Evolutionary conservation across 2,888 invertebrate genomes (phyloP), one percentile per base, ranked within the genome.

Genomic region (Netelia inedita): DNA sequence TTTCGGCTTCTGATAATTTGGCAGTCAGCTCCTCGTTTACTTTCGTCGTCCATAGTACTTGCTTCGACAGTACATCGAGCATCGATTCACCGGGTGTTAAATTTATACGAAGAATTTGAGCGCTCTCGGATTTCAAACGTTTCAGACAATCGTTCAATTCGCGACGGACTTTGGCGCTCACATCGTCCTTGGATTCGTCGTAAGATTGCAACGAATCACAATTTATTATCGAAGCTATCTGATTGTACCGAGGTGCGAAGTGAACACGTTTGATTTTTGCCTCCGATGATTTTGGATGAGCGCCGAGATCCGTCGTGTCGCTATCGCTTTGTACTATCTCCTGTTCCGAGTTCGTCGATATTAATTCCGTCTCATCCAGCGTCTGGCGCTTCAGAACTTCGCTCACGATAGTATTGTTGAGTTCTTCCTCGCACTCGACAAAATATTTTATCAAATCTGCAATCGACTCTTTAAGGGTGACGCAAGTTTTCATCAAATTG

Each of bases 381-480:
- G 75, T 55, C 65, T 90, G 89, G 80, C 94, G 92, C 53, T 95
- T 95, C 66, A 95, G 82, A 61, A 96, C 94, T 89, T 96, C 96
- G 71, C 96, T 96, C 0, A 97, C 95, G 69, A 97, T 94, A 14
- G 97, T 97, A 87, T 95, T 96, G 94, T 97, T 97, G 55, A 97
- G 94, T 93, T 97, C 97, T 91, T 97, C 96, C 92, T 97, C 97
- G 71, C 97, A 97, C 87, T 95, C 94, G 8, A 95, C 95, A 91
- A 97, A 96, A 93, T 97, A 97, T 91, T 96, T 96, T 65, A 96
- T 95, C 89, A 97, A 94, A 91, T 97, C 96, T 0, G 95, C 94
- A 82, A 97, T 95, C 43, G 96, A 95, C 86, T 95, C 95, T 88
- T 96, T 96, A 78, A 97, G 94, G 55, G 95, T 95, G 69, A 94